Evolutionary conservation across 2,888 invertebrate genomes (phyloP), one percentile per base, ranked within the genome.

Genomic region (Volucella bombylans): DNA sequence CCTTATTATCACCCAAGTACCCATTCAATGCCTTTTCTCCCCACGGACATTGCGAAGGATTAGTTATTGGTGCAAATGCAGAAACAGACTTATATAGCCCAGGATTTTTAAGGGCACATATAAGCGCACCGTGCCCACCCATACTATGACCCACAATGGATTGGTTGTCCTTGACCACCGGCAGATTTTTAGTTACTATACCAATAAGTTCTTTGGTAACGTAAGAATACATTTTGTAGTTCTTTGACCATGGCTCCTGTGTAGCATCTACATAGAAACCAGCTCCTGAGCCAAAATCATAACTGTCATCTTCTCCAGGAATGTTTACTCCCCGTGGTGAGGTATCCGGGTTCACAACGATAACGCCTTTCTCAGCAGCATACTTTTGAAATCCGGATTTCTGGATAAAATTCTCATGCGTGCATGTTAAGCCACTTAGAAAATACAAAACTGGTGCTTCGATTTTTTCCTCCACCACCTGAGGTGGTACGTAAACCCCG

Each of bases 81-180:
- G 98, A 98, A 0, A 98, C 97, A 9, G 96, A 95, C 89, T 94
- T 94, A 92, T 96, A 99, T 76, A 95, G 92, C 12, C 96, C 96
- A 10, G 98, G 98, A 92, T 97, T 98, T 91, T 97, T 96, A 52
- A 99, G 92, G 6, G 96, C 96, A 89, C 96, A 96, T 68, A 98
- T 95, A 59, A 99, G 91, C 14, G 99, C 98, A 41, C 99, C 99
- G 92, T 99, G 99, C 31, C 99, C 99, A 80, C 99, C 99, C 99
- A 99, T 99, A 90, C 98, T 98, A 88, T 96, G 96, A 0, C 96
- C 97, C 94, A 95, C 95, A 81, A 97, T 96, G 11, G 96, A 96
- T 88, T 95, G 94, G 88, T 93, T 93, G 10, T 93, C 93, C 18
- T 92, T 90, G 2, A 91, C 77, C 0, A 93, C 93, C 2, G 95